phyloP scores from a whole-genome alignment of 2,888 invertebrate genomes.

The Coelogynopora nodosa region DNA sequence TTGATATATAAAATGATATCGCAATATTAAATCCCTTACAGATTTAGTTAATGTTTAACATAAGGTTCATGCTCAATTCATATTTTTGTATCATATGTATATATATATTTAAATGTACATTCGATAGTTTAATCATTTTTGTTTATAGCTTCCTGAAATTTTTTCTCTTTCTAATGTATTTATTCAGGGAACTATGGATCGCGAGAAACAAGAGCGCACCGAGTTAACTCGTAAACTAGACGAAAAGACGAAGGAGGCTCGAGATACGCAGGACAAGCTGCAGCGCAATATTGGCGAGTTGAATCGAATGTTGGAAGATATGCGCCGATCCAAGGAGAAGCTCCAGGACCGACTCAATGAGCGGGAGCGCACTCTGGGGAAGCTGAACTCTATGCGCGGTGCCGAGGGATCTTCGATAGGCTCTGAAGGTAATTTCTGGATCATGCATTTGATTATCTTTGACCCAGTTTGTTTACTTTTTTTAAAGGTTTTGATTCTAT shows the following conservation, averaged over 20 bases:
- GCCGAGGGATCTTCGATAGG: background rate
- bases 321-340: background rate
- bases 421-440: background rate
- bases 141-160: too few species aligned
- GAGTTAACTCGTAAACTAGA: background rate
- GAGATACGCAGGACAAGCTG: constrained; percentile 16
- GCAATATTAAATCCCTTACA: too few species aligned
- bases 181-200: background rate
- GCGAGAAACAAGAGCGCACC: constrained; percentile 12
- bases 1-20: too few species aligned
- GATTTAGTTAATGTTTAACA: too few species aligned
- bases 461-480: too few species aligned
- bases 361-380: background rate
- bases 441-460: too few species aligned
- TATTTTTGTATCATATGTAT: too few species aligned
- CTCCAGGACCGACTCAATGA: background rate
- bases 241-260: background rate
- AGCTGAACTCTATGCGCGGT: background rate
- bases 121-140: too few species aligned
- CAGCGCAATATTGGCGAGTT: background rate
- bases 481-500: too few species aligned
- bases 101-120: too few species aligned
- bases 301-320: background rate
- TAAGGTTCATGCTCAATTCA: too few species aligned
- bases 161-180: too few species aligned